phyloP scores from a whole-genome alignment of 2,797 vertebrate species.

The Chelmon rostratus region DNA sequence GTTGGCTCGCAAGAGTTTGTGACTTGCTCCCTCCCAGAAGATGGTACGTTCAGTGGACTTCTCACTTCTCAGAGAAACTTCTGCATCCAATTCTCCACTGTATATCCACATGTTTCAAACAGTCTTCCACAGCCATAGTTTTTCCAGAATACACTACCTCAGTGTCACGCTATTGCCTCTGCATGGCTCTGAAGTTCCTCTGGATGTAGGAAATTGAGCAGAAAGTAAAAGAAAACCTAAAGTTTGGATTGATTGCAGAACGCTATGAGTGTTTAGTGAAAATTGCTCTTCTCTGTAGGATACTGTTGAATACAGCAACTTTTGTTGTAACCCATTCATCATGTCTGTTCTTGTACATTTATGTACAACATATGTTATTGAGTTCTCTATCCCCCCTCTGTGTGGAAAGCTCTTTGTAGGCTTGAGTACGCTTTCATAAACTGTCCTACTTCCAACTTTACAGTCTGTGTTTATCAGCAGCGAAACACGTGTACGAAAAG shows the following conservation, averaged over 20 bases:
- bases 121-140: background rate
- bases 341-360: conserved; percentile 12
- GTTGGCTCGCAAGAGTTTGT: background rate
- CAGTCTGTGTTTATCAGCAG: conserved; percentile 37
- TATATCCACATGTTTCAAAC: background rate
- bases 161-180: background rate
- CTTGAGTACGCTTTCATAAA: conserved; percentile 19
- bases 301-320: background rate
- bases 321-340: conserved; percentile 1
- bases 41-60: background rate
- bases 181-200: background rate
- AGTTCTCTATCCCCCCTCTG: background rate
- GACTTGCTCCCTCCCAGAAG: background rate
- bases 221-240: background rate
- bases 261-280: too few species aligned
- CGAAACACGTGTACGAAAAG: conserved; percentile 35
- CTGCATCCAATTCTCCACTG: conserved; percentile 10
- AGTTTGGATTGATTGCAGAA: background rate
- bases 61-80: background rate
- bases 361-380: conserved; percentile 17
- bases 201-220: background rate
- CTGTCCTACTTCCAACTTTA: conserved; percentile 12
- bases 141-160: background rate
- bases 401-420: conserved; percentile 23
- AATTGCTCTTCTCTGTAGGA: background rate